A percentile compares a stretch with the other conserved stretches of the same genome.
Conservation (phyloP, 2,888 invertebrate genomes). For the Salticus scenicus region DNA sequence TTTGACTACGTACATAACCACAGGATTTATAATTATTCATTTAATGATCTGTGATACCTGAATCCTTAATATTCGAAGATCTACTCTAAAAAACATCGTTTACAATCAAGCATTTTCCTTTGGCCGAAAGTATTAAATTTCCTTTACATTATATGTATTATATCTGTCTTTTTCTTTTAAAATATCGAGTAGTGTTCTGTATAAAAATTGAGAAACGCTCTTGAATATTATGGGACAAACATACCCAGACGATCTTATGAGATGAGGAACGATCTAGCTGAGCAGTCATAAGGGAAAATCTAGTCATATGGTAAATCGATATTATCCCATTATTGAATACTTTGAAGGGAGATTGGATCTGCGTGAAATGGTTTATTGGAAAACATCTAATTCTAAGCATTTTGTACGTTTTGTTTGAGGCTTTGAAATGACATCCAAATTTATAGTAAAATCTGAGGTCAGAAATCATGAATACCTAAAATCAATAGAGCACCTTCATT, state of each 20-base stretch:
- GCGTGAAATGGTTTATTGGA: slow-evolving; percentile 17
- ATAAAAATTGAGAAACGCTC: not conserved
- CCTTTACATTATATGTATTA: too few relatives aligned
- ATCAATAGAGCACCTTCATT: not conserved
- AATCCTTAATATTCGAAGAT: too few relatives aligned
- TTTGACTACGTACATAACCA: too few relatives aligned
- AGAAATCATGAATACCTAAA: not conserved
- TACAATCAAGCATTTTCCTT: too few relatives aligned
- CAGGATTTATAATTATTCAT: too few relatives aligned
- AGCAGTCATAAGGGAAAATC: not conserved
- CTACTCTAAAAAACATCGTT: too few relatives aligned
- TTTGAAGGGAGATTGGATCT: not conserved
- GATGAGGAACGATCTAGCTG: slow-evolving; percentile 5
- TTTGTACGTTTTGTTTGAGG: not conserved
- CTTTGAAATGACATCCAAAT: not conserved
- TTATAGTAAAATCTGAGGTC: slow-evolving; percentile 9
- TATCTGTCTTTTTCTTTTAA: too few relatives aligned
- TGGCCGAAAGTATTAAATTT: too few relatives aligned
- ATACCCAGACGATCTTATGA: not conserved
- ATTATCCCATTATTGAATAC: not conserved
- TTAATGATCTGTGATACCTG: too few relatives aligned
- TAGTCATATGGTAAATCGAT: slow-evolving; percentile 5
- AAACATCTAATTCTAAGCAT: slow-evolving; percentile 3
- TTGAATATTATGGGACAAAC: slow-evolving; percentile 9
- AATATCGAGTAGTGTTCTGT: too few relatives aligned